These are phyloP conservation scores for Cnemophilus loriae DNA, from an alignment of 2,113 vertebrate species.

Conservation along the genomic window DNA sequence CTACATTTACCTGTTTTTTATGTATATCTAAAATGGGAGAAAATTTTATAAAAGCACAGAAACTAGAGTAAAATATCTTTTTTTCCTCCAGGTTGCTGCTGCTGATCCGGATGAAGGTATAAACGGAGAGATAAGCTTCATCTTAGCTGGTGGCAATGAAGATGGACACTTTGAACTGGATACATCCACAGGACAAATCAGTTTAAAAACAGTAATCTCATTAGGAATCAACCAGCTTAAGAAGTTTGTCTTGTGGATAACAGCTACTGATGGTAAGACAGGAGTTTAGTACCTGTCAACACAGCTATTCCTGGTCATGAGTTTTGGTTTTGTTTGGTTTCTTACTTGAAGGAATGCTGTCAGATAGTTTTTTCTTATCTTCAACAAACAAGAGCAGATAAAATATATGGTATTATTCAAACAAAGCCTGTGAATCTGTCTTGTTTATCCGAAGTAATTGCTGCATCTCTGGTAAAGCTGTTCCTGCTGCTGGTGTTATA, in stretches of 20 bases:
- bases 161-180: slow-evolving; percentile 69
- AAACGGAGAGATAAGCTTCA: slow-evolving; percentile 73
- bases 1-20: not conserved
- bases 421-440: not conserved
- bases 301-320: not conserved
- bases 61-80: not conserved
- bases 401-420: not conserved
- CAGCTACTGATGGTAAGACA: slow-evolving; percentile 74
- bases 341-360: not conserved
- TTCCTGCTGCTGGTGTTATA: not conserved
- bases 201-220: slow-evolving; percentile 60
- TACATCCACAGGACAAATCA: slow-evolving; percentile 64
- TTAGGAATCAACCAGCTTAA: slow-evolving; percentile 46
- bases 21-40: not conserved
- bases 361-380: not conserved
- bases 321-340: not conserved
- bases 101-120: slow-evolving; percentile 67
- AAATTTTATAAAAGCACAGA: not conserved
- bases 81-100: slow-evolving; percentile 66
- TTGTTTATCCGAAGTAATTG: not conserved
- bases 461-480: not conserved
- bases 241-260: slow-evolving; percentile 72
- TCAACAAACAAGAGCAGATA: not conserved
- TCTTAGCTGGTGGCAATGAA: slow-evolving; percentile 70
- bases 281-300: not conserved